Percentiles rank a stretch among this genome's conserved stretches.
Evolutionary conservation across 2,797 vertebrate genomes (phyloP).

Genomic region (Tinamus major): DNA sequence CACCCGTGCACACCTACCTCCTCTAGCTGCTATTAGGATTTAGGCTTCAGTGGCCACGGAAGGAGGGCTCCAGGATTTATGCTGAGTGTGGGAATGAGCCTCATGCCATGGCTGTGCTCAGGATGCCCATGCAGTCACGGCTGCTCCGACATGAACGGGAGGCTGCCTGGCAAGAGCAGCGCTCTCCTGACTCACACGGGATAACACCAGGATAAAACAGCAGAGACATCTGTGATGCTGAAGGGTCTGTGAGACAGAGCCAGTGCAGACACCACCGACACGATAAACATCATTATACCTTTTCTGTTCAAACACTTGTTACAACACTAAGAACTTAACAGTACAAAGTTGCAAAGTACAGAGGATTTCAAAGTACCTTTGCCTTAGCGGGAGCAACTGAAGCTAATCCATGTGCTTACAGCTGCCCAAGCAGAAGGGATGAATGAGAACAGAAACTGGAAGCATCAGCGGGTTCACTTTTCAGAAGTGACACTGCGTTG

Average conservation of each 20-base stretch:
- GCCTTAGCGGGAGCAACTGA: neutral
- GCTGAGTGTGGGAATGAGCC: neutral
- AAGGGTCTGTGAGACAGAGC: neutral
- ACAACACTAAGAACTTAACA: neutral
- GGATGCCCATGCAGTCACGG: rapidly evolving
- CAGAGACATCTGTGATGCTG: neutral
- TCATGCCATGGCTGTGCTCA: neutral
- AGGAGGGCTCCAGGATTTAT: neutral
- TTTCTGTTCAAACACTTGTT: neutral
- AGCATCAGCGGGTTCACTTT: neutral
- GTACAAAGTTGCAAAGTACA: neutral
- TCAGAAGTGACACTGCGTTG: neutral
- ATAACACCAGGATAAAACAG: neutral
- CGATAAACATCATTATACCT: neutral
- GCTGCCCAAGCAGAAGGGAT: neutral
- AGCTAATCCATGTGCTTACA: neutral
- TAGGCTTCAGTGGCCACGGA: neutral
- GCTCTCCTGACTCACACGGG: neutral
- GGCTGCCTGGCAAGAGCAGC: neutral
- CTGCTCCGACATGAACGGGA: neutral
- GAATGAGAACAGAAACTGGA: neutral
- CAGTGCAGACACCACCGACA: neutral
- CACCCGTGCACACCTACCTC: neutral
- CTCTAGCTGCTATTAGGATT: neutral
- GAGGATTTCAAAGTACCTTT: neutral